A percentile compares a stretch with the other conserved stretches of the same genome.
These are phyloP conservation scores for Eurois occulta DNA, from an alignment of 2,888 invertebrate species.

Conservation along the genomic window DNA sequence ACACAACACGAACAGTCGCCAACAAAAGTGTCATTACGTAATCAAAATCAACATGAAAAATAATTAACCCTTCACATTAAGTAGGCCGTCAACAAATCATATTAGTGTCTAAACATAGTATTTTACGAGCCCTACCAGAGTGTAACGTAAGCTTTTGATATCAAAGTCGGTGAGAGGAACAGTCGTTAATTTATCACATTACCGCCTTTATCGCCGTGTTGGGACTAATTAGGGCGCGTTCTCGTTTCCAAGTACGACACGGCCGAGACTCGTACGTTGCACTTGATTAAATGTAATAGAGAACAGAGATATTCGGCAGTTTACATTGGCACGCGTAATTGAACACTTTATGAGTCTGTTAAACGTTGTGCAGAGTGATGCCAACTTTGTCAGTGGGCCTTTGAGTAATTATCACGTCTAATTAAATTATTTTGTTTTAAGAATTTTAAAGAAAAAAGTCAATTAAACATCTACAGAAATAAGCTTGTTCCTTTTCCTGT, in stretches of 20 bases:
- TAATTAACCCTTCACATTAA: constrained; percentile 55
- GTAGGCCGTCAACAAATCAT: constrained; percentile 57
- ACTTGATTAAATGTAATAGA: constrained; percentile 61
- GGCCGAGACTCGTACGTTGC: constrained; percentile 47
- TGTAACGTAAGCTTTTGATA: constrained; percentile 69
- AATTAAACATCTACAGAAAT: constrained; percentile 27
- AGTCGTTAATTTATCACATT: constrained; percentile 71
- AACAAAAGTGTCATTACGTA: constrained; percentile 40
- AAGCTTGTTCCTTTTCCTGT: constrained; percentile 50
- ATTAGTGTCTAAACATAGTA: constrained; percentile 67
- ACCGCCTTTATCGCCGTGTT: constrained; percentile 70
- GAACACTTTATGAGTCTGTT: constrained; percentile 58
- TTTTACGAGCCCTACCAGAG: constrained; percentile 63
- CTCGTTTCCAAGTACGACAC: constrained; percentile 63
- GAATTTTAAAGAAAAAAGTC: constrained; percentile 1
- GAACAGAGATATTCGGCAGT: constrained; percentile 59
- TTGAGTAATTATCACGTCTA: constrained; percentile 27
- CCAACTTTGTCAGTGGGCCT: constrained; percentile 29
- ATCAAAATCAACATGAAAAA: constrained; percentile 51
- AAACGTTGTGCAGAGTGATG: constrained; percentile 37
- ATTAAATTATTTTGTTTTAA: constrained; percentile 30
- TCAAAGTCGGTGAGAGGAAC: constrained; percentile 68
- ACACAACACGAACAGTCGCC: constrained; percentile 20
- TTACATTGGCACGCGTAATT: constrained; percentile 56
- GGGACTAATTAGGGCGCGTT: constrained; percentile 70